Percentiles rank a stretch among this genome's conserved stretches.
These are phyloP conservation scores for Neoniphon sammara DNA, from an alignment of 2,797 vertebrate species.

Conservation along the genomic window DNA sequence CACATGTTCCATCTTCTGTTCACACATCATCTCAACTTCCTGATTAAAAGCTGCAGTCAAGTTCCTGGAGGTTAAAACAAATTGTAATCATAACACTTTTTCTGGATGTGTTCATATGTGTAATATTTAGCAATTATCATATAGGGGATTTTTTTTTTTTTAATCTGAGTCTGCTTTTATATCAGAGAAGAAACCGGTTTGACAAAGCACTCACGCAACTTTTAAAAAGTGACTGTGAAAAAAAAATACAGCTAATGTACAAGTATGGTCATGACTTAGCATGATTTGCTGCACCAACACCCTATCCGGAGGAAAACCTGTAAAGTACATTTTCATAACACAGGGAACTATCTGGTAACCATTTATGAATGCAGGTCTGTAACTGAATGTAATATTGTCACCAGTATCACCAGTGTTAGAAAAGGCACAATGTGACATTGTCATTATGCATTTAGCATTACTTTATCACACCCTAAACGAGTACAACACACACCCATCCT, in stretches of 20 bases:
- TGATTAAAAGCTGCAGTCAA: not conserved
- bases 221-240: not conserved
- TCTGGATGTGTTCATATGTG: not conserved
- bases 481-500: not conserved
- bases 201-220: not conserved
- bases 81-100: not conserved
- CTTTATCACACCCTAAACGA: not conserved
- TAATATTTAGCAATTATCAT: not conserved
- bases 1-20: not conserved
- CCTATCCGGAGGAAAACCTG: not conserved
- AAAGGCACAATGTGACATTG: not conserved
- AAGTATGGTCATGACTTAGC: not conserved
- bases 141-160: not conserved
- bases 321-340: not conserved
- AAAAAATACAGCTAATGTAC: not conserved
- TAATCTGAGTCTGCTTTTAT: not conserved
- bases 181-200: slow-evolving; percentile 13
- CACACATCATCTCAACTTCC: not conserved
- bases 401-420: not conserved
- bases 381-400: not conserved
- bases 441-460: not conserved
- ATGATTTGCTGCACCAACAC: slow-evolving; percentile 23
- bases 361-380: not conserved
- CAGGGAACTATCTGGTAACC: not conserved
- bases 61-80: not conserved